A percentile compares a stretch with the other conserved stretches of the same genome.
These are phyloP conservation scores for Sitophilus oryzae DNA, from an alignment of 1,140 invertebrate species.

Conservation along the genomic window DNA sequence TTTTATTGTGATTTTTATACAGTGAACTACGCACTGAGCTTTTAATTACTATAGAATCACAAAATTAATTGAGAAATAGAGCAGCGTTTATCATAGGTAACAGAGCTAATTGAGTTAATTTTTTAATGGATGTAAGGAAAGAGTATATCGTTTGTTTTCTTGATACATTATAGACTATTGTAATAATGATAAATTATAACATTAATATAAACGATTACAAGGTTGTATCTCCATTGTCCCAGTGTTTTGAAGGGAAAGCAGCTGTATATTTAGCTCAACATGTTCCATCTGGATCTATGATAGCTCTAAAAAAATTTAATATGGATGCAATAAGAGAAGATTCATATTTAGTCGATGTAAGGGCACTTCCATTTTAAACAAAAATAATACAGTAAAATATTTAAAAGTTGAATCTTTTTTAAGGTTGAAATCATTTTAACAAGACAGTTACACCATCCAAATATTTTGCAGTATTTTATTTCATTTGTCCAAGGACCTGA, in stretches of 20 bases:
- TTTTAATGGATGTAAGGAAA: too few species aligned
- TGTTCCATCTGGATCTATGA: slow-evolving; percentile 57
- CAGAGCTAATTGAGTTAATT: too few species aligned
- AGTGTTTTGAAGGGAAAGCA: slow-evolving; percentile 61
- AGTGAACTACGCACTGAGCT: too few species aligned
- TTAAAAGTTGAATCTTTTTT: slow-evolving; percentile 26
- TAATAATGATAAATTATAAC: slow-evolving; percentile 32
- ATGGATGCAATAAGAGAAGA: slow-evolving; percentile 63
- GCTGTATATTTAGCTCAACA: slow-evolving; percentile 65
- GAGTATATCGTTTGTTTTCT: too few species aligned
- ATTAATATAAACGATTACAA: slow-evolving; percentile 47
- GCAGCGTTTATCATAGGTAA: too few species aligned
- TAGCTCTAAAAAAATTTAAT: slow-evolving; percentile 70
- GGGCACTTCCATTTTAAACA: too few species aligned
- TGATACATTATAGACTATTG: too few species aligned
- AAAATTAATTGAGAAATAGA: too few species aligned
- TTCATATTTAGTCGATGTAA: slow-evolving; percentile 59
- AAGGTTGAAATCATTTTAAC: slow-evolving; percentile 69
- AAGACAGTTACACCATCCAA: slow-evolving; percentile 70
- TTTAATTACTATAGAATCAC: too few species aligned
- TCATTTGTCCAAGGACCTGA: slow-evolving; percentile 68
- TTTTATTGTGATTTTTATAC: too few species aligned
- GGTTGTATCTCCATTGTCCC: slow-evolving; percentile 56
- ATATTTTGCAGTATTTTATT: slow-evolving; percentile 66
- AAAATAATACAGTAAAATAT: slow-evolving; percentile 9